These are phyloP conservation scores for Argyrosomus japonicus DNA, from an alignment of 2,113 vertebrate species.

Conservation along the genomic window DNA sequence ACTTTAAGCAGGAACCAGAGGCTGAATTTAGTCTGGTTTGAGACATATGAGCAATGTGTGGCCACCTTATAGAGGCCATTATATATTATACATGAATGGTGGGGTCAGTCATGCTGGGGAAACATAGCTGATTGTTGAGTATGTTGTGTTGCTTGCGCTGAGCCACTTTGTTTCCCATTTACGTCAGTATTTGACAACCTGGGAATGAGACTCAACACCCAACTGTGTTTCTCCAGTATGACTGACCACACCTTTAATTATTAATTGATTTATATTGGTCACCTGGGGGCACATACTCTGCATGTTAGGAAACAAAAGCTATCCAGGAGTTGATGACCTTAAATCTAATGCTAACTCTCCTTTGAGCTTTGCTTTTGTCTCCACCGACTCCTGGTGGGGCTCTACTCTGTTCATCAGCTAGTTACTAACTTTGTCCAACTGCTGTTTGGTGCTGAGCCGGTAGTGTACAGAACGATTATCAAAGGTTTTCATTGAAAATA, in stretches of 20 bases:
- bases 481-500: not conserved
- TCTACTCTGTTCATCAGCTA: not conserved
- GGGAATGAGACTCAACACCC: too few relatives aligned
- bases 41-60: not conserved
- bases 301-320: not conserved
- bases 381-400: not conserved
- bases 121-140: too few relatives aligned
- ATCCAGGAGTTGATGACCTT: not conserved
- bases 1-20: not conserved
- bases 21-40: not conserved
- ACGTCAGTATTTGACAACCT: too few relatives aligned
- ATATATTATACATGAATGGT: not conserved
- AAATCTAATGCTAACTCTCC: not conserved
- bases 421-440: not conserved
- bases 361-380: not conserved
- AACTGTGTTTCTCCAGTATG: too few relatives aligned
- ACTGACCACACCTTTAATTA: too few relatives aligned
- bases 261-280: not conserved
- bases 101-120: too few relatives aligned
- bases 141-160: too few relatives aligned
- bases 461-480: not conserved
- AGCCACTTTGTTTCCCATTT: too few relatives aligned
- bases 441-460: not conserved
- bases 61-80: not conserved
- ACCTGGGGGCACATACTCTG: not conserved